Evolutionary conservation across 2,113 vertebrate genomes (phyloP).

Genomic region (Equus quagga): DNA sequence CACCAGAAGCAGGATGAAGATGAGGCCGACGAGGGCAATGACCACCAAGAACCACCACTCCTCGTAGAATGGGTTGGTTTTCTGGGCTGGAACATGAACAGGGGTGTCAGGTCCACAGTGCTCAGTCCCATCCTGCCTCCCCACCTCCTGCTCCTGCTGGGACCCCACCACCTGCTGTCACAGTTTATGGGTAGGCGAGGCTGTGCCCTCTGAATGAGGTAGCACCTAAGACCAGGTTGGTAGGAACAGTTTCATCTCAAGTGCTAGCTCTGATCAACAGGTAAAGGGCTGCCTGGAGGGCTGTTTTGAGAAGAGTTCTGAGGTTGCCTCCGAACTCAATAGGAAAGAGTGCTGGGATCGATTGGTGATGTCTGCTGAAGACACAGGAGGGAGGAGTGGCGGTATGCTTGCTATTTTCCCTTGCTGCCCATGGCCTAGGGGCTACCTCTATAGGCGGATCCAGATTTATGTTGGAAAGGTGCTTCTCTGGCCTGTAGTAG

Average conservation of each 20-base stretch:
- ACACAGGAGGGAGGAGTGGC: too few species aligned
- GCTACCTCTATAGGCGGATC: background rate
- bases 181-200: accelerated
- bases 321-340: background rate
- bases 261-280: background rate
- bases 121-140: accelerated
- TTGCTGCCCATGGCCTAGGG: background rate
- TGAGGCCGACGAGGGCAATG: conserved; percentile 96
- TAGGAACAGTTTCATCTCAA: background rate
- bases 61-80: conserved; percentile 96
- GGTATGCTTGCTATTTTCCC: background rate
- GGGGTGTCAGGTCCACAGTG: conserved; percentile 28
- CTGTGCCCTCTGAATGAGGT: background rate
- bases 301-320: background rate
- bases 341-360: background rate
- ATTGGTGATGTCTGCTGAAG: conserved; percentile 54
- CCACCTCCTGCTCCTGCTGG: accelerated
- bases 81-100: conserved; percentile 90
- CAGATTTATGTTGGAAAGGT: background rate
- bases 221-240: accelerated
- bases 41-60: conserved; percentile 99
- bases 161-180: background rate
- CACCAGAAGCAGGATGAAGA: conserved; percentile 97
- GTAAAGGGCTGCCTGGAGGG: background rate
- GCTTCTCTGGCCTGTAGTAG: background rate